Base-by-base conservation (phyloP, 2,113 vertebrate genomes). In the Bubo bubo region DNA sequence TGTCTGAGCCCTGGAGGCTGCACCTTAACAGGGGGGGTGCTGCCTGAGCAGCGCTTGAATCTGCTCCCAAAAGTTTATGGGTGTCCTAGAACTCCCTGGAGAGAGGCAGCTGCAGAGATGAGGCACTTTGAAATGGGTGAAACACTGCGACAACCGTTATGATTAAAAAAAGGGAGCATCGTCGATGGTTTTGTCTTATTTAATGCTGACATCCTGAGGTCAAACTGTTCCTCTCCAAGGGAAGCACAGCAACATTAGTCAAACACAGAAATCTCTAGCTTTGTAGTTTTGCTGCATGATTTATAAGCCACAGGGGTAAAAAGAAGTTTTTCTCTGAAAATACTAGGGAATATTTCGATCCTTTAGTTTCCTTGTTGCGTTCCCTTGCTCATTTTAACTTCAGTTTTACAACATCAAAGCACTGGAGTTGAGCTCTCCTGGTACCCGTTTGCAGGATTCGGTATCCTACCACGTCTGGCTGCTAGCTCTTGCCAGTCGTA, bases 171-270 rank as follows among this genome's bases (percentile, higher is more conserved):
- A 49, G 70, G 67, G 66, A 90, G 43, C 3, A 0, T 39, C 11
- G 3, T 6, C 20, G 49, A 37, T 87, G 94, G 93, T 67, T 97
- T 97, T 97, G 90, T 97, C 96, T 97, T 96, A 90, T 91, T 97
- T 96, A 97, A 90, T n/a, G 94, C 90, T 96, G 96, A 95, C 97
- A 95, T 92, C 90, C 95, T 79, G 96, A 95, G 97, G 97, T 97
- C 97, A 97, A 91, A 71, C 63, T 11, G 2, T 50, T 96, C 77
- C 86, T 95, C 96, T 94, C 96, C 4, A 1, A 93, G 95, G 96
- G 70, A 90, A 91, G 76, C 88, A 28, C 71, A 24, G 79, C 93
- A 90, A 34, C 79, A 73, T 95, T 92, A 95, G 93, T 95, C 96
- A 96, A 96, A 95, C 77, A 75, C 73, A 47, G 95, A 43, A 24